Base-by-base conservation (phyloP, 2,888 invertebrate genomes). In the Nesidiocoris tenuis region DNA sequence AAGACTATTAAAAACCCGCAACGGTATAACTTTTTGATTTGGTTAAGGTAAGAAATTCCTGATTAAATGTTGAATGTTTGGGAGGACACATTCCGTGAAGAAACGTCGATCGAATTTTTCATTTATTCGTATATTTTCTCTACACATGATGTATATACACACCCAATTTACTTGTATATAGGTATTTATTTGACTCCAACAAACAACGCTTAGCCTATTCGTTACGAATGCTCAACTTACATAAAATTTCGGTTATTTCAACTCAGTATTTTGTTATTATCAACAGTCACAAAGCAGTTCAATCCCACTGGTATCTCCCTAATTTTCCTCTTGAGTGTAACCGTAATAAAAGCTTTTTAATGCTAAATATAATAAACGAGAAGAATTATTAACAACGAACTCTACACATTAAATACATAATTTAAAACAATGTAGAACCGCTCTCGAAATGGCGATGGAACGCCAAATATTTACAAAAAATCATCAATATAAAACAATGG, bases 251-350 rank as follows among this genome's bases (percentile, higher is more conserved):
- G 18, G n/a, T 70, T 16, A 23, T 54, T 55, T 19, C 55, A 54
- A 39, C 39, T 39, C 39, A 39, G 59, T 70, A 61, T 9, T 56
- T 70, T 24, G 22, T 70, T 70, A 70, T 70, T 70, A 70, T 70
- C 70, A 70, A 70, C 70, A 70, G 70, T 70, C 70, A 70, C 70
- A 59, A 70, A 70, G 70, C 70, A 70, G 70, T 70, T 70, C 61
- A 59, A 59, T 17, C 70, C 61, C 70, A 56, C 17, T 17, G 18
- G 21, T 70, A n/a, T 70, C 19, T 12, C 22, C n/a, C 57, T 19
- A 24, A n/a, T 64, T 65, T 56, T 56, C 18, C 56, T 17, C n/a
- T 18, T 56, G 56, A 5, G 18, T 56, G n/a, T 56, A 56, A n/a
- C n/a, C n/a, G n/a, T 2, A 56, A 12, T 61, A 9, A 1, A 1